phyloP scores from a whole-genome alignment of 1,140 invertebrate genomes.

The Gonatopus flavifemur region DNA sequence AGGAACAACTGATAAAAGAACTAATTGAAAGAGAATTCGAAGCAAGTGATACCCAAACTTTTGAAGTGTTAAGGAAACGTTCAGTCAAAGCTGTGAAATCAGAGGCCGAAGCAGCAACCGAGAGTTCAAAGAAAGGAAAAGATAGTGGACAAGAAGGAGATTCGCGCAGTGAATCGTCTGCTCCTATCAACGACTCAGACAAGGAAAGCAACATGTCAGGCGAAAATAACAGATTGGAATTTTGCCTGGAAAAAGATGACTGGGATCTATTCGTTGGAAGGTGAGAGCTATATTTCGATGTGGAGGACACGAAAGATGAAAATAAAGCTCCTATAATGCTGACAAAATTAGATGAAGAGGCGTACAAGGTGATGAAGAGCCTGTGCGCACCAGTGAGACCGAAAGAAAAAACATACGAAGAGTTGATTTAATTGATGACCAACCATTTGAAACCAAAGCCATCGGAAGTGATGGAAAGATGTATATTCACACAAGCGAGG shows the following conservation, averaged over 20 bases:
- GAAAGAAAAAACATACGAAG: constrained; percentile 25
- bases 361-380: constrained; percentile 35
- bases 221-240: constrained; percentile 5
- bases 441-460: constrained; percentile 33
- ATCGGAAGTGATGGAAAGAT: constrained; percentile 34
- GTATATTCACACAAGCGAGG: constrained; percentile 33
- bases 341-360: constrained; percentile 26
- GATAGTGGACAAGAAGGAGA: neutral
- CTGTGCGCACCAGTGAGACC: constrained; percentile 32
- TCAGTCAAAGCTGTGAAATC: neutral
- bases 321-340: constrained; percentile 27
- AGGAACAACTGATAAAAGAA: too few species aligned
- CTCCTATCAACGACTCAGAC: neutral
- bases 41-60: neutral
- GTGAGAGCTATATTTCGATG: constrained; percentile 29
- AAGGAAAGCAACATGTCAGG: neutral
- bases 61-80: neutral
- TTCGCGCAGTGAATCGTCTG: neutral
- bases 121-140: neutral
- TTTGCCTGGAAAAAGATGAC: constrained; percentile 10
- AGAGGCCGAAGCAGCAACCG: neutral
- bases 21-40: too few species aligned
- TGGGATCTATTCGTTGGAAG: constrained; percentile 15
- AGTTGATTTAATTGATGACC: constrained; percentile 25
- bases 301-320: constrained; percentile 22